Evolutionary conservation across 53 echinoderm and acorn worm species (phyloP).

Genomic region (Patiria pectinifera): DNA sequence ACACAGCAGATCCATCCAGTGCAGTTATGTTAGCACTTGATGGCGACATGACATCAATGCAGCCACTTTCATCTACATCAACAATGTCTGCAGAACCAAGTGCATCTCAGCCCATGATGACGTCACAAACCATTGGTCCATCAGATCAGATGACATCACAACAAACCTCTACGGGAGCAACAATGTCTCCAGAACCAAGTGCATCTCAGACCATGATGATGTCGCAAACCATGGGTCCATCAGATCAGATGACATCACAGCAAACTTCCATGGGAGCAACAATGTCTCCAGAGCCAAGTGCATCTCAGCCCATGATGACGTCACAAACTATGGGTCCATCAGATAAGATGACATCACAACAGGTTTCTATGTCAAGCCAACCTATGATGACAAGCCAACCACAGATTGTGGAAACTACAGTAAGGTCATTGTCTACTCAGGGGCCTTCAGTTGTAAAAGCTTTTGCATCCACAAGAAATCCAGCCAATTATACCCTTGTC

Average conservation of each 20-base stretch:
- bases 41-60: neutral
- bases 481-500: constrained; percentile 37
- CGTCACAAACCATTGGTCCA: neutral
- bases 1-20: constrained; percentile 13
- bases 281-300: neutral
- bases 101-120: neutral
- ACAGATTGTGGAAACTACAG: no score
- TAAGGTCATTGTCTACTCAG: no score
- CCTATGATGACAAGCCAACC: no score
- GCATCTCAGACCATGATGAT: no score
- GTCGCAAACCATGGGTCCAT: no score
- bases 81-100: neutral
- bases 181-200: no score
- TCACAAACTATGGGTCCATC: neutral
- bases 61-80: neutral
- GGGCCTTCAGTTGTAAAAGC: no score
- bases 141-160: constrained; percentile 11
- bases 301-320: neutral
- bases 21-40: neutral
- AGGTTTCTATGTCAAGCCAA: no score
- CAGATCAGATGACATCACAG: no score
- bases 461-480: no score
- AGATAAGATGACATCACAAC: constrained; percentile 4
- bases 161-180: neutral
- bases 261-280: neutral